Percentiles rank a stretch among this genome's conserved stretches.
Evolutionary conservation across 2,797 vertebrate species (phyloP).

Genomic region (Siniperca scherzeri): DNA sequence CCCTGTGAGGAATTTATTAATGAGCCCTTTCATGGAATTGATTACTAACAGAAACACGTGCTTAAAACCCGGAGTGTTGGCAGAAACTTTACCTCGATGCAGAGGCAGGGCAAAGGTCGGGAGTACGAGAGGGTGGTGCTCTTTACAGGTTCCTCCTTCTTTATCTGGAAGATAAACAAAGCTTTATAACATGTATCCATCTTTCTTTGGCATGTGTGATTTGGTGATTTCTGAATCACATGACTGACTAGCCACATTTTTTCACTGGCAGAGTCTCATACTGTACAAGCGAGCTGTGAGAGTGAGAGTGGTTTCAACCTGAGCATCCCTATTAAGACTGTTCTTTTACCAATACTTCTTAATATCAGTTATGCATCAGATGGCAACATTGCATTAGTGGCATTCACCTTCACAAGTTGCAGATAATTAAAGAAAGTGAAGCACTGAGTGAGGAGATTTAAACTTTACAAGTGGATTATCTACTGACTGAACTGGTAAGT

Average conservation of each 20-base stretch:
- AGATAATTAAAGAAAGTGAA: neutral
- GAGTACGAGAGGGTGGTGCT: constrained; percentile 75
- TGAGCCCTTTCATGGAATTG: neutral
- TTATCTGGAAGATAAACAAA: constrained; percentile 85
- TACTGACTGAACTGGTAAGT: neutral
- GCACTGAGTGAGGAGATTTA: neutral
- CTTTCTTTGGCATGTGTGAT: neutral
- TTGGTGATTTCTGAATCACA: neutral
- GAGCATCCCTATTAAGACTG: neutral
- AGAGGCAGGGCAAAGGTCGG: constrained; percentile 87
- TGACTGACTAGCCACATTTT: neutral
- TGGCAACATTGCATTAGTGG: neutral
- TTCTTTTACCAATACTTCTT: neutral
- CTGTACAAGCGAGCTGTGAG: neutral
- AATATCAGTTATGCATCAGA: neutral
- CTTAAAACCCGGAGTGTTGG: neutral
- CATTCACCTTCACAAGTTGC: neutral
- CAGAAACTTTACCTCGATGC: constrained; percentile 89
- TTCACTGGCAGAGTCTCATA: neutral
- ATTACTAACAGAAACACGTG: neutral
- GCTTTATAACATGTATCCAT: neutral
- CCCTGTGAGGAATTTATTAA: constrained; percentile 81
- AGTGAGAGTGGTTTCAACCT: neutral
- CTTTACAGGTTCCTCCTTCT: constrained; percentile 81
- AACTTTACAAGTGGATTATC: neutral